Conservation (phyloP, 2,797 vertebrate species). For the Anisognathus igniventris region DNA sequence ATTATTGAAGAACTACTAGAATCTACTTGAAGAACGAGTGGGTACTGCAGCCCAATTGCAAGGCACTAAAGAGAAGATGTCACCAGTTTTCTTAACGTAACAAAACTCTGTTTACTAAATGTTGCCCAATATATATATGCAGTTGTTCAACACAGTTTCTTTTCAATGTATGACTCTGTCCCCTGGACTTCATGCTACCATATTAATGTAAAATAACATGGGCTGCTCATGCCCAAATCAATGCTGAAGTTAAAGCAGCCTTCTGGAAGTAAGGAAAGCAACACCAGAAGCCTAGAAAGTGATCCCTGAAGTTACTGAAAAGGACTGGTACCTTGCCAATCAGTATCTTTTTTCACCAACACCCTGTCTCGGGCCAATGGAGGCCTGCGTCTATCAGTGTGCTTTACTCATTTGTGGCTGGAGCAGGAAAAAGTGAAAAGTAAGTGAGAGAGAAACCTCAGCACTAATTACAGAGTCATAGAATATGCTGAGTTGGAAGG, state of each 20-base stretch:
- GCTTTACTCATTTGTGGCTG: neutral
- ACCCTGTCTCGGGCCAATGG: accelerated
- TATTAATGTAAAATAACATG: neutral
- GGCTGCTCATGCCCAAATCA: neutral
- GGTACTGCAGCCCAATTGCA: neutral
- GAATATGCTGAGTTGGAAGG: neutral
- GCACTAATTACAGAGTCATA: neutral
- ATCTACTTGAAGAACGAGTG: neutral
- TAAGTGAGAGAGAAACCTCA: neutral
- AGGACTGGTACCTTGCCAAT: neutral
- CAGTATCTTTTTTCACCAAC: no score
- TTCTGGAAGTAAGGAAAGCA: neutral
- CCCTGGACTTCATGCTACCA: neutral
- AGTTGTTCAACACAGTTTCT: neutral
- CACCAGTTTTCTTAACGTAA: neutral
- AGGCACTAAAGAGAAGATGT: neutral
- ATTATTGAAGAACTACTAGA: neutral
- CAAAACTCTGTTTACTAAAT: neutral
- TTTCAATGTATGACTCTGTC: neutral
- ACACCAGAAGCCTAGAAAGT: neutral
- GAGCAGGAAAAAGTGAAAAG: neutral
- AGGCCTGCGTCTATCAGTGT: accelerated
- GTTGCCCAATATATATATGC: neutral
- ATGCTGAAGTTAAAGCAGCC: neutral
- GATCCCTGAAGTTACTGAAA: neutral